Evolutionary conservation across 1,140 invertebrate genomes (phyloP).

Genomic region (Frieseomelitta varia): DNA sequence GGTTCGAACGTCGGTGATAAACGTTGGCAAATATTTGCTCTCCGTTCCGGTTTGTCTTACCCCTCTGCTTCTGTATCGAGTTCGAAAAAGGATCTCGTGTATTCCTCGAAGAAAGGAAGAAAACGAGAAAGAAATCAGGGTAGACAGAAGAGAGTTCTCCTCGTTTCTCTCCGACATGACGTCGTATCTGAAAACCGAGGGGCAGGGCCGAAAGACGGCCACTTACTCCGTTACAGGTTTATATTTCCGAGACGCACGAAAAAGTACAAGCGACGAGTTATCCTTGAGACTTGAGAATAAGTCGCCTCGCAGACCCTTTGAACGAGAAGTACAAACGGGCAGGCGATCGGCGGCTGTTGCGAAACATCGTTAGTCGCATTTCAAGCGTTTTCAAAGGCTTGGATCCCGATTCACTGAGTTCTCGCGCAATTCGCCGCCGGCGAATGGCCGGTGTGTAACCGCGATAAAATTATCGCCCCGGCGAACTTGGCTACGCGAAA

Average conservation of each 20-base stretch:
- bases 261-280: slow-evolving; percentile 15
- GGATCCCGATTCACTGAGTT: slow-evolving; percentile 33
- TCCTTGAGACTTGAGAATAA: slow-evolving; percentile 43
- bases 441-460: slow-evolving; percentile 43
- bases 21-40: slow-evolving; percentile 41
- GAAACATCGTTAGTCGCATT: slow-evolving; percentile 60
- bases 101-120: not conserved
- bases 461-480: slow-evolving; percentile 73
- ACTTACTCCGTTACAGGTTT: not conserved
- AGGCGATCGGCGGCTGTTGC: slow-evolving; percentile 33
- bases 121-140: too few species aligned
- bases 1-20: slow-evolving; percentile 29
- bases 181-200: not conserved
- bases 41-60: not conserved
- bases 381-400: slow-evolving; percentile 51
- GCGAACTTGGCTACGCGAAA: not conserved
- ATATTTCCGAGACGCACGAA: not conserved
- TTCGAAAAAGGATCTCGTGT: not conserved
- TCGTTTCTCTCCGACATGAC: not conserved
- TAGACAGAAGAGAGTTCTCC: not conserved
- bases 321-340: slow-evolving; percentile 7
- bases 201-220: not conserved
- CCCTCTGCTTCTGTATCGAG: not conserved
- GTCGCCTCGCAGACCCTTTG: slow-evolving; percentile 35
- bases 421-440: slow-evolving; percentile 33